Base-by-base conservation (phyloP, 2,888 invertebrate genomes). In the Aproaerema taeniolella region DNA sequence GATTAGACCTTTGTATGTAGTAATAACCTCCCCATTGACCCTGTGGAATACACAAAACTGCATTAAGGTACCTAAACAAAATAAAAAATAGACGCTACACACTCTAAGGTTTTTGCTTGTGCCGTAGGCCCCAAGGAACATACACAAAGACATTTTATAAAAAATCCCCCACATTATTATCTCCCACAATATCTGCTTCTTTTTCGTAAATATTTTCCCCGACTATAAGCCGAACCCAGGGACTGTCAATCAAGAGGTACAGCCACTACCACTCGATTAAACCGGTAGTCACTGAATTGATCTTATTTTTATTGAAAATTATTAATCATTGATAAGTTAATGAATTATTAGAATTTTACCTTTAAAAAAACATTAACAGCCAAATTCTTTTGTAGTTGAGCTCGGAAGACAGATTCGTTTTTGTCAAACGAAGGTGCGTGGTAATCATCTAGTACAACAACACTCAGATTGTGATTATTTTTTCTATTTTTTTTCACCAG, bases 401-500 rank as follows among this genome's bases (percentile, higher is more conserved):
- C 58, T 2, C 66, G 60, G 42, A 88, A 90, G 3, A 89, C 54
- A 1, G 12, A 2, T 41, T 83, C 58, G 0, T 77, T 61, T 1
- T 78, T 50, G 37, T 88, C 75, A 45, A 91, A 91, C 2, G 68
- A 50, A 0, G 89, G 88, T 0, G 87, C 88, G 33, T 58, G 47
- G n/a, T 55, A 49, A 43, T 87, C 87, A 29, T 85, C 61, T 13
- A 89, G 77, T 12, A 89, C 76, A 1, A 91, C 51, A 10, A 82
- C 71, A 13, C 81, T 67, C 16, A 83, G 63, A 1, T 75, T 70
- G n/a, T 76, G 67, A 2, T 72, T 67, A 33, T 89, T 87, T n/a
- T 88, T 49, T 88, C 80, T 4, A 95, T 59, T 63, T 92, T 93
- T n/a, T 54, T 91, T 92, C 0, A 92, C 87, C 34, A 94, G 75